Evolutionary conservation across 92 coral and sea anemone species (phyloP).

Genomic region (Palythoa caribaeorum): DNA sequence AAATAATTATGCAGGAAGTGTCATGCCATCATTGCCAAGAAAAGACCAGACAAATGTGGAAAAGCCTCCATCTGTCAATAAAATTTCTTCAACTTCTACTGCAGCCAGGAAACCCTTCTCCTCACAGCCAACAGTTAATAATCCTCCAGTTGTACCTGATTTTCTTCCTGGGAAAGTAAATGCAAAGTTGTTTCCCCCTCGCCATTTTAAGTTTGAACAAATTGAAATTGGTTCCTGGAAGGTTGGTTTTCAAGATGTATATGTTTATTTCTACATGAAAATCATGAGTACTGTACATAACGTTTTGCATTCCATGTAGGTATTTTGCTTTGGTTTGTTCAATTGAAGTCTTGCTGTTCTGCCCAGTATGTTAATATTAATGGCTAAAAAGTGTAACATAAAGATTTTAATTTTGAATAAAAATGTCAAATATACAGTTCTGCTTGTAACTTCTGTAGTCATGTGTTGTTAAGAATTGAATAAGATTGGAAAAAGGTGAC

Average conservation of each 20-base stretch:
- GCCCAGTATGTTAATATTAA: too few relatives aligned
- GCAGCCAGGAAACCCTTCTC: background rate
- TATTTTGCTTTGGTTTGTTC: too few relatives aligned
- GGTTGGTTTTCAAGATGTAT: constrained; percentile 35
- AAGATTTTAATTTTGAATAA: too few relatives aligned
- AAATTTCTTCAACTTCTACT: background rate
- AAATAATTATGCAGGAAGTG: background rate
- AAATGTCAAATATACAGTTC: too few relatives aligned
- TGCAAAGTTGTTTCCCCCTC: constrained; percentile 75
- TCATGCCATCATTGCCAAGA: background rate
- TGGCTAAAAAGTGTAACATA: too few relatives aligned
- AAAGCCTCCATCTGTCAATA: background rate
- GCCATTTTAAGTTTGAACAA: constrained; percentile 55
- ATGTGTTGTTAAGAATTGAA: too few relatives aligned
- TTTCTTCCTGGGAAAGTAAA: constrained; percentile 70
- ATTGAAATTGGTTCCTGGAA: constrained; percentile 80
- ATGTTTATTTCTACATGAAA: background rate
- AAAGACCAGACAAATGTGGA: background rate
- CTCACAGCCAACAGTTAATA: background rate
- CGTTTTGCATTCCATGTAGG: too few relatives aligned
- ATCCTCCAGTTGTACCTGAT: constrained; percentile 60
- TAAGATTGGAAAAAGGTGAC: too few relatives aligned
- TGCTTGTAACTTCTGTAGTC: too few relatives aligned
- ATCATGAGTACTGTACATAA: background rate
- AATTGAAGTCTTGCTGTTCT: too few relatives aligned